Percentiles rank a stretch among this genome's conserved stretches.
These are phyloP conservation scores for Meta bourneti DNA, from an alignment of 2,888 invertebrate genomes.

Conservation along the genomic window DNA sequence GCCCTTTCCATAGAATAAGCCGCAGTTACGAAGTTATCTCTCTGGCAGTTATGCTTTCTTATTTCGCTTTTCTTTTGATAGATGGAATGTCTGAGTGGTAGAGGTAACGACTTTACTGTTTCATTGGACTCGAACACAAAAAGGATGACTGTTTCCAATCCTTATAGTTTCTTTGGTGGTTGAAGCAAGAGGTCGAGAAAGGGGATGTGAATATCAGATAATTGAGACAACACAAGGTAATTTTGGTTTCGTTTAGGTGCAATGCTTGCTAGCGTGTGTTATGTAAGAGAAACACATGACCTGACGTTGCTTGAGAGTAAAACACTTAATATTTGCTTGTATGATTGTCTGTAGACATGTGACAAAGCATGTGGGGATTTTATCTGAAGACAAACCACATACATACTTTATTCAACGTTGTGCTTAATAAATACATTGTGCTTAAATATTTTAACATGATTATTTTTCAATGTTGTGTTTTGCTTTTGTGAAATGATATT, in stretches of 20 bases:
- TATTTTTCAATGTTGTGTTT: too few relatives aligned
- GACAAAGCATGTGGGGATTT: too few relatives aligned
- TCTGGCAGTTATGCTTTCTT: conserved; percentile 49
- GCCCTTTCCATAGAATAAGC: neutral
- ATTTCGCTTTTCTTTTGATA: neutral
- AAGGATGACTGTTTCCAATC: neutral
- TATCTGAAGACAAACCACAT: too few relatives aligned
- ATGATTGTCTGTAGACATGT: too few relatives aligned
- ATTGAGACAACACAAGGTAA: neutral
- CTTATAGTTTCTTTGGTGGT: neutral
- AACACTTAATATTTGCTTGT: too few relatives aligned
- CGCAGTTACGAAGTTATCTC: conserved; percentile 44
- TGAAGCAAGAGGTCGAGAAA: neutral
- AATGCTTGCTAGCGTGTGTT: neutral
- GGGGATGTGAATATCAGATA: neutral
- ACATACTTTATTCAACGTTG: too few relatives aligned
- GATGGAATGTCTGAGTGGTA: conserved; percentile 7
- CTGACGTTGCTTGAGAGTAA: neutral
- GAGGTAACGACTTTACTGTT: conserved; percentile 26
- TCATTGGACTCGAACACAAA: conserved; percentile 13
- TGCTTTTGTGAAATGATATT: too few relatives aligned
- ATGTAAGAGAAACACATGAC: neutral
- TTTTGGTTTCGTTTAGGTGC: neutral
- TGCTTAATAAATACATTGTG: too few relatives aligned
- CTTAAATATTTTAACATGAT: too few relatives aligned